Conservation (phyloP, 2,113 vertebrate species). For the Carassius carassius region DNA sequence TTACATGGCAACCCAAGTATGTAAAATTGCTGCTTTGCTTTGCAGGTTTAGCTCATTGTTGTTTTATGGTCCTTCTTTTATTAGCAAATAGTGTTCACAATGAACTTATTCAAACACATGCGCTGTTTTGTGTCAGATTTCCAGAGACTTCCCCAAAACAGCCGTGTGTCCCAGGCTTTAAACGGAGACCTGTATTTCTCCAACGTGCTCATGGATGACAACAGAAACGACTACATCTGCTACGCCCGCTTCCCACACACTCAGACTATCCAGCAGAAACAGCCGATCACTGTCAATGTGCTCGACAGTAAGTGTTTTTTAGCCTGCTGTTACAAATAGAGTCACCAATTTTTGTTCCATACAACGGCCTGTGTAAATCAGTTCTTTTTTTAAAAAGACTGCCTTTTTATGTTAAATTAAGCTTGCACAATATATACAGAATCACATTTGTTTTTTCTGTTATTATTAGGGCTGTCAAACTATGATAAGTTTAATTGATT, state of each 20-base stretch:
- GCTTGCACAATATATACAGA: background rate
- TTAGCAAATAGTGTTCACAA: background rate
- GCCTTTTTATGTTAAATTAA: background rate
- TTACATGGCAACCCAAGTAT: constrained; percentile 27
- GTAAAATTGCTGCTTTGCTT: background rate
- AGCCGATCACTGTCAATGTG: constrained; percentile 93
- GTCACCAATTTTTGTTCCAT: too few relatives aligned
- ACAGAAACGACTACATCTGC: constrained; percentile 93
- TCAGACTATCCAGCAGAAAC: constrained; percentile 97
- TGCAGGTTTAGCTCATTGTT: background rate
- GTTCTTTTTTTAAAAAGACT: background rate
- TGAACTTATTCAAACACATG: background rate
- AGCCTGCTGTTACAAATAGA: background rate
- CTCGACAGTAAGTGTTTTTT: constrained; percentile 81
- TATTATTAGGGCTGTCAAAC: background rate
- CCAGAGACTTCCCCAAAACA: constrained; percentile 85
- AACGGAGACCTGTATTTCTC: constrained; percentile 98
- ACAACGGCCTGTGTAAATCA: too few relatives aligned
- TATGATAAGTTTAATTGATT: too few relatives aligned
- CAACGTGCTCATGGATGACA: constrained; percentile 88
- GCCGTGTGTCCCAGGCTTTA: constrained; percentile 90
- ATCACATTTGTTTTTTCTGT: background rate
- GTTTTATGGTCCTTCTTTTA: background rate
- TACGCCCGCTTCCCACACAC: constrained; percentile 97
- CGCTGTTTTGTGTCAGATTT: constrained; percentile 76